Evolutionary conservation across 2,888 invertebrate species (phyloP), one percentile per base, ranked within the genome.

Genomic region (Rotaria macrura): DNA sequence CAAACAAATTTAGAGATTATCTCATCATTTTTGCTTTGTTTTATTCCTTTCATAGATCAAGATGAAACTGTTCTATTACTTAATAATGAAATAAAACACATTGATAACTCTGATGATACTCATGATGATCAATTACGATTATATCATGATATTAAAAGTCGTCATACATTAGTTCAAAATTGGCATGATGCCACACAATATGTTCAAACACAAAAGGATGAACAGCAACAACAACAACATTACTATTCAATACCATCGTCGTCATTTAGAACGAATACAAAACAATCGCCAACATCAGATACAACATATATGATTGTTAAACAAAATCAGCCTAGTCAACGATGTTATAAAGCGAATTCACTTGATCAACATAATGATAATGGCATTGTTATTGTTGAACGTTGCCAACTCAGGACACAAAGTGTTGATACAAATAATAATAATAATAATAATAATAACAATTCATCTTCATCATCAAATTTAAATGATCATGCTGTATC

Each of bases 391-490:
- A 79, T 79, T 79, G 40, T 79, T 23, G 79, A 79, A 79, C 79
- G 79, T 14, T 79, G 79, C 43, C 79, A 79, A 43, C n/a, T 43
- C 25, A 43, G 79, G n/a, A 20, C 79, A 25, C 40, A 43, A n/a
- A 79, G 79, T 79, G 43, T 79, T 40, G 79, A 79, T 79, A 79
- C 79, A 79, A 79, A 40, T 79, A 79, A 79, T 79, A 65, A 65
- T 65, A 55, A 55, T 55, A 65, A 65, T 65, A 65, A 65, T 65
- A 65, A 65, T 65, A 54, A 23, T 6, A 29, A 29, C 7, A 29
- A 29, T 14, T 34, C 17, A 17, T 49, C 49, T 1, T 14, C 14
- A 65, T 65, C 65, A 34, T 65, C 65, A 12, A 29, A 65, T 34
- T 12, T 34, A 65, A 17, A 7, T 34, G 74, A 79, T 43, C 74